Base-by-base conservation (phyloP, 2,797 vertebrate species). In the Myiotriccus ornatus region DNA sequence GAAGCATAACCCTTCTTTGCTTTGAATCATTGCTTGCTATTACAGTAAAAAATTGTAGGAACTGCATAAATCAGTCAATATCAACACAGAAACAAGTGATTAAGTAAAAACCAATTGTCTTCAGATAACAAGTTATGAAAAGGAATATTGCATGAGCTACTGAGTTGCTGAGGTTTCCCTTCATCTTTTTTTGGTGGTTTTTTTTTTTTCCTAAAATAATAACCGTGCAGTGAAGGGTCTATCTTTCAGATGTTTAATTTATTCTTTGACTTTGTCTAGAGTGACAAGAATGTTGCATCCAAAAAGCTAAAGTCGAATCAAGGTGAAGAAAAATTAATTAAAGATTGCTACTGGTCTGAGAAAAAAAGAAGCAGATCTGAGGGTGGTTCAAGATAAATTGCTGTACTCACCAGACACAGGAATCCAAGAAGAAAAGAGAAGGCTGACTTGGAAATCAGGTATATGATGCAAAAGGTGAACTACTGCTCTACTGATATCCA, bases 231-330 rank as follows among this genome's bases (percentile, higher is more conserved):
- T 9, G 37, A 83, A 63, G 22, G 10, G 8, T 59, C 17, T 60
- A 14, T 56, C 30, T 77, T 79, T 74, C 12, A 52, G 52, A 50
- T 37, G 6, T 47, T 73, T 84, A 52, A 44, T 90, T 83, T 84
- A 37, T 77, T 77, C 47, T 83, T 84, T 91, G 75, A 55, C 67
- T 71, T 94, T 87, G 84, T 83, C 81, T 95, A 99, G 98, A 93
- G 99, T 98, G 82, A 98, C 98, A 84, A 99, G 97, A 98, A 98
- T 30, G 98, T 99, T 60, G 98, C 98, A 80, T 98, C 98, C 9
- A 99, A 99, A 97, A 99, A 98, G 96, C 95, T 98, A 59, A 99
- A 99, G 88, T 96, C 99, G 84, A 97, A 97, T 44, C 69, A 97
- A 68, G 98, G 98, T 9, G 98, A 99, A 96, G 98, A 95, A 44